Conservation (phyloP, 2,797 vertebrate species). For the Salarias fasciatus region DNA sequence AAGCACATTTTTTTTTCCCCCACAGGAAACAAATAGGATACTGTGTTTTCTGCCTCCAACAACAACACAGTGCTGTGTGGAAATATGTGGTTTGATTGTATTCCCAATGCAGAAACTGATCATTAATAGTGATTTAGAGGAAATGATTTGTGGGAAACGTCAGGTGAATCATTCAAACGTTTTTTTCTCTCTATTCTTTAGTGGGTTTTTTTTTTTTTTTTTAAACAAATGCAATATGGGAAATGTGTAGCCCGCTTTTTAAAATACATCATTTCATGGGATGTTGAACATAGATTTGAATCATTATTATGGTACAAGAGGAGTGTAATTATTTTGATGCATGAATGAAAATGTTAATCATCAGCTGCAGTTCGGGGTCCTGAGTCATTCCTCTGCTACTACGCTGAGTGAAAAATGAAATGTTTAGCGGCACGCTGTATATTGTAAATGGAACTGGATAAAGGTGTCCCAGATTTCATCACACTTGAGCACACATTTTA, state of each 20-base stretch:
- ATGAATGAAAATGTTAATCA: slow-evolving; percentile 13
- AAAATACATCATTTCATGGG: slow-evolving; percentile 6
- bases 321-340: slow-evolving; percentile 27
- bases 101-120: too few species aligned
- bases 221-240: background rate
- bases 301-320: slow-evolving; percentile 8
- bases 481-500: slow-evolving; percentile 24
- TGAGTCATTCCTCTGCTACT: background rate
- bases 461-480: slow-evolving; percentile 29
- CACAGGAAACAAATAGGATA: background rate
- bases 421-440: slow-evolving; percentile 2
- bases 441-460: slow-evolving; percentile 12
- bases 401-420: background rate
- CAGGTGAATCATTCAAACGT: background rate
- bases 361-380: background rate
- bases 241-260: background rate
- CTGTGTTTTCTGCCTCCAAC: background rate
- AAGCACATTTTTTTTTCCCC: background rate
- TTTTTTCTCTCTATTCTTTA: too few species aligned
- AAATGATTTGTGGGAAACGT: background rate
- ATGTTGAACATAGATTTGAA: slow-evolving; percentile 2
- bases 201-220: too few species aligned
- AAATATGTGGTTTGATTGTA: slow-evolving; percentile 1
- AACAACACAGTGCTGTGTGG: slow-evolving; percentile 5
- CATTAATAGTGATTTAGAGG: background rate